Base-by-base conservation (phyloP, 2,888 invertebrate genomes). In the Lasius platythorax region DNA sequence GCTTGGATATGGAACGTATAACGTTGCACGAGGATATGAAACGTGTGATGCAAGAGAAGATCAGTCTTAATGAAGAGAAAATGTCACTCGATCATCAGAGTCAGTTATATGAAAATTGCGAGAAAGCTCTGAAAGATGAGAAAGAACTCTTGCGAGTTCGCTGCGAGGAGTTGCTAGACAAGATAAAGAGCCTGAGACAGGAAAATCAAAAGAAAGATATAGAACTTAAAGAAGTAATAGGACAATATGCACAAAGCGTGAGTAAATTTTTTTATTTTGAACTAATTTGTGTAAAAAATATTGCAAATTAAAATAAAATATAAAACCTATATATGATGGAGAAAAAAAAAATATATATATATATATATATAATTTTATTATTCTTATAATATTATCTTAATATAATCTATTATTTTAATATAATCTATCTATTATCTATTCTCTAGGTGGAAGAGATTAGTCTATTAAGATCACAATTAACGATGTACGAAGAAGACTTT, bases 11-110 rank as follows among this genome's bases (percentile, higher is more conserved):
- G 0, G 87, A 91, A 23, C 81, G 74, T 3, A 66, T 89, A 68
- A 86, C 43, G 12, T 64, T 91, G 9, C 43, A 72, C 0, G 28
- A 83, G 0, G 89, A 91, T 37, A 90, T 82, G 63, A 79, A 88
- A 30, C 66, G 83, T 46, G 56, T 93, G 4, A 75, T 84, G 8
- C 88, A 88, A 56, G 91, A 92, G 37, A 90, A 76, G 58, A 74
- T 85, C n/a, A 87, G 75, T 72, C 81, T 93, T 11, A 70, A 83
- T 0, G 89, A 90, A 53, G 92, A 93, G 73, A 92, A 88, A 72
- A 86, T 88, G 5, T 92, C 91, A 15, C 85, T 93, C 12, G 91
- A 93, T 85, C 89, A 87, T 6, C 93, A 93, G 58, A 91, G 91
- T 78, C 78, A 87, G 40, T 72, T 93, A 37, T 92, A 93, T 43